Evolutionary conservation across 2,888 invertebrate species (phyloP).

Genomic region (Tolmerus cingulatus): DNA sequence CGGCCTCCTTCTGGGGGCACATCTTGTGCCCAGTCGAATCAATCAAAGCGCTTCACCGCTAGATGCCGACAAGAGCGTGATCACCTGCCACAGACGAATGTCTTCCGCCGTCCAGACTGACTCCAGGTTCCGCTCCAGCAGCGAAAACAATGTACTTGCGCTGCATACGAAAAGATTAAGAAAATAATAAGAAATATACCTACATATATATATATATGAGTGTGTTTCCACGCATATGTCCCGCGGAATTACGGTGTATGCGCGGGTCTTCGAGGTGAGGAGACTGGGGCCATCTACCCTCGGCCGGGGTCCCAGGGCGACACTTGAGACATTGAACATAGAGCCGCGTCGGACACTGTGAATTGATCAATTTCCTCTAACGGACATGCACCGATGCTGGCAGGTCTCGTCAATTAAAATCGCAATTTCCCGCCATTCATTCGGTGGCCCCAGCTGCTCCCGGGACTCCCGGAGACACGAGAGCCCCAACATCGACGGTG

Average conservation of each 20-base stretch:
- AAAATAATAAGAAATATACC: background rate
- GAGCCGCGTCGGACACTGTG: conserved; percentile 4
- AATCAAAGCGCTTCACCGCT: conserved; percentile 35
- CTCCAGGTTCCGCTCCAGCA: conserved; percentile 31
- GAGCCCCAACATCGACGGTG: background rate
- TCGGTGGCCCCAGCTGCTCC: conserved; percentile 18
- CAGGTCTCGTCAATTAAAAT: conserved; percentile 42
- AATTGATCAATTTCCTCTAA: conserved; percentile 39
- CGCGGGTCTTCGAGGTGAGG: background rate
- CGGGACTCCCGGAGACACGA: background rate
- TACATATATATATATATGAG: background rate
- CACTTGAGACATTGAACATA: conserved; percentile 36
- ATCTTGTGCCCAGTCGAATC: background rate
- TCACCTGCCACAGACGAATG: conserved; percentile 42
- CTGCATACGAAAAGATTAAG: background rate
- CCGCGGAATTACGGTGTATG: background rate
- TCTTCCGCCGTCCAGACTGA: conserved; percentile 27
- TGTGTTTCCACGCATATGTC: conserved; percentile 35
- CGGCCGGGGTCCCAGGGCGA: conserved; percentile 19
- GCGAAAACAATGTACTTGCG: conserved; percentile 23
- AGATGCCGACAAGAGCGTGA: conserved; percentile 35
- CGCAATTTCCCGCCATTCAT: conserved; percentile 40
- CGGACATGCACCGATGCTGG: conserved; percentile 28
- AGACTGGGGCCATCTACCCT: background rate
- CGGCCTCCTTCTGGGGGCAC: background rate